These are phyloP conservation scores for Manduca sexta DNA, from an alignment of 1,140 invertebrate species.

Conservation along the genomic window DNA sequence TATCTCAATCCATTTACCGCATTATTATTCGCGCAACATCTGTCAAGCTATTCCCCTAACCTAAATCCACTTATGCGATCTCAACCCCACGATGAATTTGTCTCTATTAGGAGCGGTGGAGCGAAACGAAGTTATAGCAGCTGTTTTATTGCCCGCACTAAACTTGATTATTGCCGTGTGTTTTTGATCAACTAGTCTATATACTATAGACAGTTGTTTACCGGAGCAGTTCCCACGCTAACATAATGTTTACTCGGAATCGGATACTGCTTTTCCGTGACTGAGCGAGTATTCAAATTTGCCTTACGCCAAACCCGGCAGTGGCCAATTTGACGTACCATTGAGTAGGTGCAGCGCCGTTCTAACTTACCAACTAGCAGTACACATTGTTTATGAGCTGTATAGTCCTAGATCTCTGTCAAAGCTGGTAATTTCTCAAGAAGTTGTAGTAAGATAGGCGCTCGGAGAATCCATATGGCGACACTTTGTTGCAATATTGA, in stretches of 20 bases:
- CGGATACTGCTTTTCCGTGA: constrained; percentile 24
- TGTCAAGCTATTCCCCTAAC: constrained; percentile 20
- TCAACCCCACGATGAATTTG: constrained; percentile 19
- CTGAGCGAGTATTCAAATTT: constrained; percentile 19
- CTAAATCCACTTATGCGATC: constrained; percentile 13
- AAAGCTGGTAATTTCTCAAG: too few species aligned
- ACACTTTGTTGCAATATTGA: too few species aligned
- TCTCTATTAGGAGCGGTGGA: constrained; percentile 10
- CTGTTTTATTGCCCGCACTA: constrained; percentile 3
- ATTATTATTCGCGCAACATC: constrained; percentile 20
- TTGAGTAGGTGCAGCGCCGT: too few species aligned
- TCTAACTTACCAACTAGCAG: too few species aligned
- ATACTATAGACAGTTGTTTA: too few species aligned
- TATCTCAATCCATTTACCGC: constrained; percentile 9
- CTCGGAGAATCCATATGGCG: too few species aligned
- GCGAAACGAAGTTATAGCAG: constrained; percentile 1
- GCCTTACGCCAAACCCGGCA: constrained; percentile 4
- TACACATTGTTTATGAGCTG: too few species aligned
- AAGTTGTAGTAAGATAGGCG: too few species aligned
- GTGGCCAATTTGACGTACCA: too few species aligned
- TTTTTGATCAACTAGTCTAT: neutral
- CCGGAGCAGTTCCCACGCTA: constrained; percentile 19
- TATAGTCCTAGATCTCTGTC: too few species aligned
- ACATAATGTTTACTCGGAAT: constrained; percentile 24
- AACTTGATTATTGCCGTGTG: neutral